A percentile compares a stretch with the other conserved stretches of the same genome.
phyloP scores from a whole-genome alignment of 2,797 vertebrate species.

The Erethizon dorsatum region DNA sequence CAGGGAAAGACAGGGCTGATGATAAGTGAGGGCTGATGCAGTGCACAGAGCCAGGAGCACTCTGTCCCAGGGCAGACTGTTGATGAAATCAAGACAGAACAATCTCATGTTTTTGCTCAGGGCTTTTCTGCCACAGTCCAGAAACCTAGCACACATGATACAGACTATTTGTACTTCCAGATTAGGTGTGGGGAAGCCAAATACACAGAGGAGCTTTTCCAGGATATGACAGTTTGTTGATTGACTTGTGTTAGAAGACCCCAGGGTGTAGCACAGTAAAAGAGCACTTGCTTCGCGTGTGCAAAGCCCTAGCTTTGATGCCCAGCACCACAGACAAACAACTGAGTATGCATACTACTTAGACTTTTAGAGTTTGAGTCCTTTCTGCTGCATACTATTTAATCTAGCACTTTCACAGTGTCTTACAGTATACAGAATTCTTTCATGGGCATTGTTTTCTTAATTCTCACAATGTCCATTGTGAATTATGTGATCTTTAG shows the following conservation, averaged over 20 bases:
- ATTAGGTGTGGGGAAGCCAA: not conserved
- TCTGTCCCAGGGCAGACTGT: slow-evolving; percentile 66
- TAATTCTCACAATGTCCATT: slow-evolving; percentile 25
- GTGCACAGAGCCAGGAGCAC: slow-evolving; percentile 66
- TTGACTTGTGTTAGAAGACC: not conserved
- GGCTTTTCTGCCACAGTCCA: slow-evolving; percentile 69
- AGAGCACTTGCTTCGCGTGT: not conserved
- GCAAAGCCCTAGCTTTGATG: not conserved
- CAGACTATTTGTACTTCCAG: not conserved
- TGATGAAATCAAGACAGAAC: slow-evolving; percentile 83
- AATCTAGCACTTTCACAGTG: not conserved
- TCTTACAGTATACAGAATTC: not conserved
- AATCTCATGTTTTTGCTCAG: slow-evolving; percentile 79
- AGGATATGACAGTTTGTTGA: not conserved
- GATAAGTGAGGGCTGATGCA: slow-evolving; percentile 69
- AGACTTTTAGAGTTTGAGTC: not conserved
- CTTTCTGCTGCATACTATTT: not conserved
- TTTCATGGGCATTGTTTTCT: slow-evolving; percentile 26
- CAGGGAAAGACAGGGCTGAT: slow-evolving; percentile 79
- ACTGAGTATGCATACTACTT: not conserved
- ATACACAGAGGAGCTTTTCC: slow-evolving; percentile 10
- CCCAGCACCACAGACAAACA: not conserved
- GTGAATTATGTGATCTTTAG: not conserved
- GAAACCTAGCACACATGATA: not conserved
- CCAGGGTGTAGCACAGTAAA: not conserved